These are phyloP conservation scores for Nemopilema nomurai DNA, from an alignment of 30 jellyfish, hydroid and myxozoan species.

Conservation along the genomic window DNA sequence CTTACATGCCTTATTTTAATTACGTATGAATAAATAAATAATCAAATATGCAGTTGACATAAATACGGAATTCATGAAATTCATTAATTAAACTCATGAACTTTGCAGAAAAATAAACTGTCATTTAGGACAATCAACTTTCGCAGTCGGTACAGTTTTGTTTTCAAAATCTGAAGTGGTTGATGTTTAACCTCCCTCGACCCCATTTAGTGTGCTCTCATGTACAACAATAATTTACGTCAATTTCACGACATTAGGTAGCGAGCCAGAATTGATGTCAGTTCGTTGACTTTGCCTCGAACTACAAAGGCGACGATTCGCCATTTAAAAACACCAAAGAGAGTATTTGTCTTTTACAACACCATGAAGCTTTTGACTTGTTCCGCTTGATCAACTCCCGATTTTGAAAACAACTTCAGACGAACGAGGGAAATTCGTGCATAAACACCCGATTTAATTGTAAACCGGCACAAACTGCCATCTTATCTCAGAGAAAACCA, in stretches of 20 bases:
- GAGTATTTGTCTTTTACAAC: background rate
- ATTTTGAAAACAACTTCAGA: background rate
- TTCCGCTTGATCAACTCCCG: constrained; percentile 5
- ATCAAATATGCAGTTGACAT: no score
- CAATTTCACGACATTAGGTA: no score
- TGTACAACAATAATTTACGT: no score
- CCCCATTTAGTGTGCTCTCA: background rate
- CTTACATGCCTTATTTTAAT: no score
- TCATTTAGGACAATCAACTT: background rate
- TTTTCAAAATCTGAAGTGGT: background rate
- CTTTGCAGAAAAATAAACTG: background rate
- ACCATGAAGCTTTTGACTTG: background rate
- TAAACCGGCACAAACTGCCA: background rate
- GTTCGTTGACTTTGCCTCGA: background rate
- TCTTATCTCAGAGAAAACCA: background rate
- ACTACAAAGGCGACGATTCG: background rate
- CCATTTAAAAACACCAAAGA: background rate
- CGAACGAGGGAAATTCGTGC: background rate
- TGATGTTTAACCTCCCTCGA: no score
- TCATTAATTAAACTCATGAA: no score
- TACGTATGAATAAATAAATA: no score
- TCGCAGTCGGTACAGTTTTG: no score
- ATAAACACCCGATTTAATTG: background rate
- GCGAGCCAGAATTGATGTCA: background rate
- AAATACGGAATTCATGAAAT: no score